Conservation (phyloP, 2,113 vertebrate genomes). For the Mormyrus iriodes region DNA sequence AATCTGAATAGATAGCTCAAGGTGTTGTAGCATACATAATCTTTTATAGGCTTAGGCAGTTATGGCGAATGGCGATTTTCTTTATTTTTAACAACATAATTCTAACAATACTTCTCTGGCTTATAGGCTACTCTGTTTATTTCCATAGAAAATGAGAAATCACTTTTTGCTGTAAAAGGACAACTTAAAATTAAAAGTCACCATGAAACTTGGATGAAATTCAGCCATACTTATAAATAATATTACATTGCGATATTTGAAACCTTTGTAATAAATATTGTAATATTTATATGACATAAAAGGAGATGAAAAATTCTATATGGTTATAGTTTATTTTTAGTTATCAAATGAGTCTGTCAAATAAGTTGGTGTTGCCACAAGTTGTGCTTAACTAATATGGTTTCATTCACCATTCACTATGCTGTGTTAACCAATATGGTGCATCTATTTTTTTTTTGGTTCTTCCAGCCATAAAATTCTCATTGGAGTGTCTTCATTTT, state of each 20-base stretch:
- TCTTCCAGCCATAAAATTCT: not conserved
- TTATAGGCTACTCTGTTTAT: not conserved
- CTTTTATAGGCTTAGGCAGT: not conserved
- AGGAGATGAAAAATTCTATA: no score
- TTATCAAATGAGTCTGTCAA: not conserved
- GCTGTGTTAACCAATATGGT: not conserved
- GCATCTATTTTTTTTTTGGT: not conserved
- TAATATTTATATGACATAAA: not conserved
- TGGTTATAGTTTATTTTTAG: no score
- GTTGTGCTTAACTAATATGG: no score
- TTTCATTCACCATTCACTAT: no score
- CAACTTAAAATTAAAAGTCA: not conserved
- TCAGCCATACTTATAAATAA: not conserved
- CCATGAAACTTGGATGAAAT: not conserved
- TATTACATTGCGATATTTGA: not conserved
- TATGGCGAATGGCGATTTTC: not conserved
- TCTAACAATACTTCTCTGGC: not conserved
- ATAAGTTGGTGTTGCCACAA: not conserved
- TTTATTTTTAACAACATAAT: not conserved
- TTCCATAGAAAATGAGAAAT: not conserved
- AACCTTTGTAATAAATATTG: not conserved
- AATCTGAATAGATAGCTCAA: not conserved
- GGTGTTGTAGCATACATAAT: no score
- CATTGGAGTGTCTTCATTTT: conserved; percentile 32
- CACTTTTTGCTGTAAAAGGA: not conserved